Evolutionary conservation across 2,888 invertebrate species (phyloP).

Genomic region (Timandra comae): DNA sequence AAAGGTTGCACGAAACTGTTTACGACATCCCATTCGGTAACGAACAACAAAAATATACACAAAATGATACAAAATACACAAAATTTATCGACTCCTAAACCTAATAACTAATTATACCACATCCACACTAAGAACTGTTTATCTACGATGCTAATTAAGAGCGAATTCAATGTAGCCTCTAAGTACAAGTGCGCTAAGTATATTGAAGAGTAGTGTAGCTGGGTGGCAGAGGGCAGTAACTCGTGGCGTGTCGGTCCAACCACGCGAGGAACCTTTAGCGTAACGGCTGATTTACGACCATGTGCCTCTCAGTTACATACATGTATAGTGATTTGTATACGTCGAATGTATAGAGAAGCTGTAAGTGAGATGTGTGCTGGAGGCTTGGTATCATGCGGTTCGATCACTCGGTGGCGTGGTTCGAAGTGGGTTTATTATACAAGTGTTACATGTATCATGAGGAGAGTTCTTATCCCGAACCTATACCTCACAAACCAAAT

Average conservation of each 20-base stretch:
- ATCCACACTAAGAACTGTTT: slow-evolving; percentile 62
- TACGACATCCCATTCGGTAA: neutral
- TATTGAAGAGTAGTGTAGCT: slow-evolving; percentile 61
- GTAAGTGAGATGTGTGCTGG: slow-evolving; percentile 75
- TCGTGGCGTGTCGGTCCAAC: slow-evolving; percentile 31
- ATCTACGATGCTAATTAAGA: slow-evolving; percentile 64
- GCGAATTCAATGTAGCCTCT: slow-evolving; percentile 69
- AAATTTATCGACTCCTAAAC: slow-evolving; percentile 29
- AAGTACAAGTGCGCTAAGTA: slow-evolving; percentile 67
- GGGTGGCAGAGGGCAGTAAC: slow-evolving; percentile 69
- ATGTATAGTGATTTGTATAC: slow-evolving; percentile 62
- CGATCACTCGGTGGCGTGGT: slow-evolving; percentile 77
- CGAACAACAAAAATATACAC: slow-evolving; percentile 19
- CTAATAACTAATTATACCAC: slow-evolving; percentile 59
- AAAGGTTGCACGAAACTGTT: neutral
- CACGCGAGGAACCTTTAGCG: slow-evolving; percentile 17
- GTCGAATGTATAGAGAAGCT: slow-evolving; percentile 73
- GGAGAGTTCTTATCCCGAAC: slow-evolving; percentile 50
- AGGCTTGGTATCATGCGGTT: slow-evolving; percentile 74
- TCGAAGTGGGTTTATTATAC: slow-evolving; percentile 64
- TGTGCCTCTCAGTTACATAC: slow-evolving; percentile 69
- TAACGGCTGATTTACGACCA: slow-evolving; percentile 41
- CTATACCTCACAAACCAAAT: slow-evolving; percentile 34
- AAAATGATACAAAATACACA: slow-evolving; percentile 18
- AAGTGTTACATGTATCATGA: slow-evolving; percentile 63